Conservation (phyloP, 2,797 vertebrate species). For the Paratrypauchen microcephalus region DNA sequence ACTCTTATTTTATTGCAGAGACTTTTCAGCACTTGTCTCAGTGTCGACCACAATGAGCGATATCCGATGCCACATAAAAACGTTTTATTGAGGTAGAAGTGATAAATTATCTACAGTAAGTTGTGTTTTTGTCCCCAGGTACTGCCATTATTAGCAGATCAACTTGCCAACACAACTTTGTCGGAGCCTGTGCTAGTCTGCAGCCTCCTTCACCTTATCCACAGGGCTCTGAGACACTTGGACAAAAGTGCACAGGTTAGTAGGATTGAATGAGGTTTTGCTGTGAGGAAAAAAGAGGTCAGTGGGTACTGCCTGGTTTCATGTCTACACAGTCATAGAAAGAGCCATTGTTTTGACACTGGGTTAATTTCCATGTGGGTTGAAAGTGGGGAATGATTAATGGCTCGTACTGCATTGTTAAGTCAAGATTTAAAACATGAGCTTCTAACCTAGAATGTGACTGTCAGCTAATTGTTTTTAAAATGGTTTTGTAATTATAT, state of each 20-base stretch:
- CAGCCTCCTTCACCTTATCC: slow-evolving; percentile 81
- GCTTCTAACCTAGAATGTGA: not conserved
- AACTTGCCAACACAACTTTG: slow-evolving; percentile 79
- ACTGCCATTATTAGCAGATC: slow-evolving; percentile 82
- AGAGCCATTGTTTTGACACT: slow-evolving; percentile 1
- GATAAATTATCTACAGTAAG: slow-evolving; percentile 14
- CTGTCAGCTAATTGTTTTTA: too few relatives aligned
- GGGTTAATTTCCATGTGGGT: not conserved
- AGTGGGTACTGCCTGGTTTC: not conserved
- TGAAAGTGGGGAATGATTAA: slow-evolving; percentile 5
- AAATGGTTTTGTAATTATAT: too few relatives aligned
- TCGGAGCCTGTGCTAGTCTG: slow-evolving; percentile 76
- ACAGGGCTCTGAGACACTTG: slow-evolving; percentile 80
- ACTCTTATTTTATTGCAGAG: slow-evolving; percentile 11
- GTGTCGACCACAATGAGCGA: slow-evolving; percentile 9
- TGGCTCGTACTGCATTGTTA: not conserved
- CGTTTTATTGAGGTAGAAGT: not conserved
- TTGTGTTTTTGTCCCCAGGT: slow-evolving; percentile 64
- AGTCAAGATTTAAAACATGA: not conserved
- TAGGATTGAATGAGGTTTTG: slow-evolving; percentile 1
- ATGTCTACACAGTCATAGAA: not conserved
- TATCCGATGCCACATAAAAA: slow-evolving; percentile 1
- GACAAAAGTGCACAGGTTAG: slow-evolving; percentile 80
- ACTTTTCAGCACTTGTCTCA: not conserved
- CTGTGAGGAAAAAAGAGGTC: not conserved